Base-by-base conservation (phyloP, 2,113 vertebrate genomes). In the Xenotilapia longispinis region DNA sequence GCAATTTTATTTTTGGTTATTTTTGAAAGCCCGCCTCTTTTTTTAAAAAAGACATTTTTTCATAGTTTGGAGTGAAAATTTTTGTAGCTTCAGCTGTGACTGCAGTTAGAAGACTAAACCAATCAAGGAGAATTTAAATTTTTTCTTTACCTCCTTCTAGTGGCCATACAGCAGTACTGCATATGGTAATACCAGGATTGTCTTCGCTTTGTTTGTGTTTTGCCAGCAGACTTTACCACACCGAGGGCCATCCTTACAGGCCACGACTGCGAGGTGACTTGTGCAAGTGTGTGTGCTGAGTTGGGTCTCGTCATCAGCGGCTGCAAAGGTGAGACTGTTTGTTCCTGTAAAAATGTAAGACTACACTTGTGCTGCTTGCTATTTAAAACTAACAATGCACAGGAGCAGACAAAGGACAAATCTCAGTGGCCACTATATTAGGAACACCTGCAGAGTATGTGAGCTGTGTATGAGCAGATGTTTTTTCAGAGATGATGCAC, bases 231-330 rank as follows among this genome's bases (percentile, higher is more conserved):
- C 92, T 98, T 98, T 58, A 97, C 97, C 89, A 97, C 96, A 51
- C 98, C 98, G 4, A 96, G 98, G 85, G 98, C 98, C 91, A 96
- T 99, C 84, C 85, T 99, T 92, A 99, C 99, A 0, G 98, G 98
- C 79, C 98, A 99, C 1, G 98, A 99, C 96, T 98, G 96, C 55
- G 98, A 99, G 94, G 96, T 99, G 93, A 98, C 98, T 0, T 99
- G 98, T 90, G 97, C 97, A 12, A 97, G 97, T 4, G 96, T 99
- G 89, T 99, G 99, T 55, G 98, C 98, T 0, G 99, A 99, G 93
- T 96, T 99, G 51, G 99, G 99, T 58, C 93, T 99, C 21, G 98
- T 99, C 88, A 97, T 99, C 93, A 99, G 99, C 15, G 99, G 98
- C 91, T 98, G 97, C 80, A 98, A 97, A 97, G 99, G 99, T 99